Conservation (phyloP, 2,797 vertebrate species). For the Phoebastria nigripes region DNA sequence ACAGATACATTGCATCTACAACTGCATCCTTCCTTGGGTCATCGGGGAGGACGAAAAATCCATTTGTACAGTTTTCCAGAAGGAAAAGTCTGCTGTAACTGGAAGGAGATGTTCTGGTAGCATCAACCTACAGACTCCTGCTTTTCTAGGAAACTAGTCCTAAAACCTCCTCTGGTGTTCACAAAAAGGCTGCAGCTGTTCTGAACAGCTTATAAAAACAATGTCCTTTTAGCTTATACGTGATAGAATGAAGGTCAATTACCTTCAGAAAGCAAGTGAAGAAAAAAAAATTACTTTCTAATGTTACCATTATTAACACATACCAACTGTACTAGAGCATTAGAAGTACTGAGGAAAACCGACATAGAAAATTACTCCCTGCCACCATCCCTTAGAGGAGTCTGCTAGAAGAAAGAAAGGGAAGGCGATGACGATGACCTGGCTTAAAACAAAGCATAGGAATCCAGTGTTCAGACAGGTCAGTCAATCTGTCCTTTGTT, state of each 20-base stretch:
- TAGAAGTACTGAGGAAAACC: not conserved
- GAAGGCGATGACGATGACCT: not conserved
- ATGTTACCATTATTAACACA: not conserved
- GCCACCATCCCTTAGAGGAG: not conserved
- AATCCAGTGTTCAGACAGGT: not conserved
- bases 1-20: not conserved
- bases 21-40: not conserved
- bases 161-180: not conserved
- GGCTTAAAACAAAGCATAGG: not conserved
- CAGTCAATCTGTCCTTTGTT: not conserved
- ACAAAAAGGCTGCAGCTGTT: constrained; percentile 12
- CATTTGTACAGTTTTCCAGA: not conserved
- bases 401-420: not conserved
- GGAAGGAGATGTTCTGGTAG: constrained; percentile 42
- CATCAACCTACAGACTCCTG: constrained; percentile 1
- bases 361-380: not conserved
- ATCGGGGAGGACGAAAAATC: not conserved
- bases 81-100: constrained; percentile 33
- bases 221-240: not conserved
- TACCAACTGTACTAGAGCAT: not conserved
- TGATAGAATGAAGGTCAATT: not conserved
- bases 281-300: not conserved
- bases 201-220: not conserved
- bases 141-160: constrained; percentile 30
- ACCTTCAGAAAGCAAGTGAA: constrained; percentile 16